Evolutionary conservation across 2,797 vertebrate species (phyloP).

Genomic region (Myripristis jacobus): DNA sequence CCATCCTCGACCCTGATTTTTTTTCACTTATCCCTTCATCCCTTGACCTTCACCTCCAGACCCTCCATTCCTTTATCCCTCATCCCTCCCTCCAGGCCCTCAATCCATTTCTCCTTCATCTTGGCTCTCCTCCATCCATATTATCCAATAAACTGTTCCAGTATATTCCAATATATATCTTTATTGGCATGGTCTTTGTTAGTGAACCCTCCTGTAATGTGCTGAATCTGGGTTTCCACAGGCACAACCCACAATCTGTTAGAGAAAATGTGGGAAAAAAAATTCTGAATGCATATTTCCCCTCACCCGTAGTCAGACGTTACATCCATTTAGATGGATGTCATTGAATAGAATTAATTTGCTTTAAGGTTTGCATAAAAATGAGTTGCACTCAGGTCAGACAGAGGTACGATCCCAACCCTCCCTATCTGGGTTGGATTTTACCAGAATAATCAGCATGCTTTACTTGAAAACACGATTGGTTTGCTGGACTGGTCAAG

Average conservation of each 20-base stretch:
- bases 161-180: no score
- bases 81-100: no score
- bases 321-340: slow-evolving; percentile 39
- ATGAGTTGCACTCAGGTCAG: slow-evolving; percentile 4
- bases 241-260: slow-evolving; percentile 42
- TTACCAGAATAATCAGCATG: neutral
- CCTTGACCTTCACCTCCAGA: no score
- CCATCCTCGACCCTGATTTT: no score
- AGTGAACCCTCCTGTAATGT: slow-evolving; percentile 50
- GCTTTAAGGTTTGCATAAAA: slow-evolving; percentile 33
- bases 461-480: no score
- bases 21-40: no score
- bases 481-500: no score
- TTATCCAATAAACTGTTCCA: no score
- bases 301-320: slow-evolving; percentile 1
- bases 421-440: neutral
- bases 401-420: neutral
- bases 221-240: slow-evolving; percentile 38
- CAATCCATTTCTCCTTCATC: no score
- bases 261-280: slow-evolving; percentile 42
- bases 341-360: slow-evolving; percentile 45
- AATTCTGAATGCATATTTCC: slow-evolving; percentile 45
- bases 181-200: no score
- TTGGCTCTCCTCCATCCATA: no score
- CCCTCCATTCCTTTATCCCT: no score